These are phyloP conservation scores for Carassius gibelio DNA, from an alignment of 2,113 vertebrate species.

Conservation along the genomic window DNA sequence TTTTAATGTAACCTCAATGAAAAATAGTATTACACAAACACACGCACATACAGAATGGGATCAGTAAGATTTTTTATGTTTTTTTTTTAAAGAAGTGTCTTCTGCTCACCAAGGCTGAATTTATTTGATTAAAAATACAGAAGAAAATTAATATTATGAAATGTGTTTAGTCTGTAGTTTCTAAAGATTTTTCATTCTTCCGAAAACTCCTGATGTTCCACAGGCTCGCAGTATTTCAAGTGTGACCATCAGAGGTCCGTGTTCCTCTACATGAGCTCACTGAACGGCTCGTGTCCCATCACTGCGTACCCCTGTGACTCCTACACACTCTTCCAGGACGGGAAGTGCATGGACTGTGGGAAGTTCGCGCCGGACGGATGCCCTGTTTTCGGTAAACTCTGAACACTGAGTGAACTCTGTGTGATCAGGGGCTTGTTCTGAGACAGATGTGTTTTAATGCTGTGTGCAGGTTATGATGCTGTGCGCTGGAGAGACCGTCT, in stretches of 20 bases:
- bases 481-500: slow-evolving; percentile 66
- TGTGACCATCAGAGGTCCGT: slow-evolving; percentile 94
- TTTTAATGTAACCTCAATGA: background rate
- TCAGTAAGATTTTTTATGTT: too few species aligned
- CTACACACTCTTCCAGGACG: slow-evolving; percentile 81
- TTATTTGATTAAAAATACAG: too few species aligned
- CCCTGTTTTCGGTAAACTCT: slow-evolving; percentile 83
- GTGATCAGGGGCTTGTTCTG: background rate
- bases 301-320: slow-evolving; percentile 82
- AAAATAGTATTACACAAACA: background rate
- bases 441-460: background rate
- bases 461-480: slow-evolving; percentile 67
- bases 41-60: too few species aligned
- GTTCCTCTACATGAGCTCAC: slow-evolving; percentile 80
- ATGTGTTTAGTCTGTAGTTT: too few species aligned
- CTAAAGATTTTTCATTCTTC: too few species aligned
- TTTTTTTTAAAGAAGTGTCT: too few species aligned
- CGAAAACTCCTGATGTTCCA: background rate
- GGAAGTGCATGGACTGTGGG: slow-evolving; percentile 81
- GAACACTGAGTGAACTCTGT: background rate
- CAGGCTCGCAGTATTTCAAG: slow-evolving; percentile 84
- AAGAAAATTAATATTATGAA: too few species aligned
- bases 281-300: slow-evolving; percentile 72
- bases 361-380: slow-evolving; percentile 77
- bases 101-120: too few species aligned